These are phyloP conservation scores for Brachylomia viminalis DNA, from an alignment of 2,888 invertebrate species.

Conservation along the genomic window DNA sequence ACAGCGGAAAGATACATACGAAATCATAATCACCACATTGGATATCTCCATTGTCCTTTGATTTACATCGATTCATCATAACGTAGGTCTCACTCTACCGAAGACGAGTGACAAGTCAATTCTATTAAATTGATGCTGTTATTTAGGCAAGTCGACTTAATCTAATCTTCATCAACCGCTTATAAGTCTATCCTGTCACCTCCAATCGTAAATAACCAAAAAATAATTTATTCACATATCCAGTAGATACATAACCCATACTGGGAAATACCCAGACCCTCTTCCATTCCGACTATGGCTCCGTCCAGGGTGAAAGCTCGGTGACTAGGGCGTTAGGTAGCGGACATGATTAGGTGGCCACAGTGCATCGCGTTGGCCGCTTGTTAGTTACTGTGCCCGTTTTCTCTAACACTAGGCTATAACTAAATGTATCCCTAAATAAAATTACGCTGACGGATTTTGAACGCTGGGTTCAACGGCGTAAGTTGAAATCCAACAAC, in stretches of 20 bases:
- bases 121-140: background rate
- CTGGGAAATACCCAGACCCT: conserved; percentile 40
- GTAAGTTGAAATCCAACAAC: background rate
- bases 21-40: background rate
- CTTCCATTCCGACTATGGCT: background rate
- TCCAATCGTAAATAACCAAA: background rate
- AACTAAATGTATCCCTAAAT: background rate
- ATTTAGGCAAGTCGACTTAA: background rate
- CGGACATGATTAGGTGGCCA: background rate
- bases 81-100: background rate
- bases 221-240: conserved; percentile 15
- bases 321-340: background rate
- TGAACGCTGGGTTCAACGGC: background rate
- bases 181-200: background rate
- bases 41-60: background rate
- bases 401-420: background rate
- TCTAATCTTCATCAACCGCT: background rate
- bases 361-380: background rate
- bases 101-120: background rate
- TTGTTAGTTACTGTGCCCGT: background rate
- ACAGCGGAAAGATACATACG: background rate
- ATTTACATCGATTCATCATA: background rate
- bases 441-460: background rate
- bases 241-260: background rate
- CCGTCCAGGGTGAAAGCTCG: background rate